Base-by-base conservation (phyloP, 2,888 invertebrate species). In the Pycnomerus fuliginosus region DNA sequence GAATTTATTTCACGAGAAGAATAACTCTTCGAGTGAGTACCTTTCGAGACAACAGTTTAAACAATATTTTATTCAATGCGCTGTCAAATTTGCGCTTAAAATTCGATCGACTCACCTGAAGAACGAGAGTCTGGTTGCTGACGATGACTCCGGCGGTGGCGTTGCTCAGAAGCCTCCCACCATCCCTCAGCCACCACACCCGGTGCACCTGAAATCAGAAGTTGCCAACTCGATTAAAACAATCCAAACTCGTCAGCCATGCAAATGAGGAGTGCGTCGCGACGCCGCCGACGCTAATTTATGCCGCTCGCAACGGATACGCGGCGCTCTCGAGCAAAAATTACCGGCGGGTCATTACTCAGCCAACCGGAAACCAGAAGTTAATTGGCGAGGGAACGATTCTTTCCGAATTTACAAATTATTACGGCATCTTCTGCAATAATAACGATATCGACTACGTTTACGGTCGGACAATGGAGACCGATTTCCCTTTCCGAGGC, bases 41-140 rank as follows among this genome's bases (percentile, higher is more conserved):
- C n/a, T n/a, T n/a, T n/a, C n/a, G n/a, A n/a, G n/a, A n/a, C n/a
- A n/a, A n/a, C n/a, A n/a, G n/a, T n/a, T n/a, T n/a, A n/a, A n/a
- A n/a, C n/a, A n/a, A n/a, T n/a, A n/a, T n/a, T n/a, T n/a, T n/a
- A n/a, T n/a, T n/a, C n/a, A n/a, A n/a, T n/a, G n/a, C n/a, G n/a
- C n/a, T n/a, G n/a, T n/a, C n/a, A n/a, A n/a, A n/a, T n/a, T n/a
- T n/a, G n/a, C n/a, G n/a, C n/a, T n/a, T n/a, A n/a, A 12, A 28
- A 12, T 2, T 24, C 24, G 10, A 23, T 13, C 14, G 20, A 56
- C 64, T 60, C 56, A 72, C 81, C 75, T 89, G 90, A 29, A 90
- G 76, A 0, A 89, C 88, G 44, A 90, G 73, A 56, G 87, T 87
- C 71, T 89, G 89, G 72, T 89, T 88, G 65, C 86, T 86, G 52